Evolutionary conservation across 2,888 invertebrate species (phyloP).

Genomic region (Melikaiella ostensackeni): DNA sequence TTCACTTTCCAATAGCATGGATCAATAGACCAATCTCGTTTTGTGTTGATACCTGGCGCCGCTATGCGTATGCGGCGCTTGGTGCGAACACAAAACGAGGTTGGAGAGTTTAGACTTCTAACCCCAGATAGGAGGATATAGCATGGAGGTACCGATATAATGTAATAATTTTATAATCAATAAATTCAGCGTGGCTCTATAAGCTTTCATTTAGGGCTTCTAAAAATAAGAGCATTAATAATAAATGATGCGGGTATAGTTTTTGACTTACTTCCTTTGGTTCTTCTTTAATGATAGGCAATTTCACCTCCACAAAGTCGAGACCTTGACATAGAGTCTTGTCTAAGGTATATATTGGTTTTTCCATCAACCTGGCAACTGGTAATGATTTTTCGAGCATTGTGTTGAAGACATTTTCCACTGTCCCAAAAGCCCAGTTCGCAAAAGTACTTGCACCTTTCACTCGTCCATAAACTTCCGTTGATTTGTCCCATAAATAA

Average conservation of each 20-base stretch:
- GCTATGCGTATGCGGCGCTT: no score
- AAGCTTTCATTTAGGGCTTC: not conserved
- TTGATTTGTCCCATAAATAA: conserved; percentile 80
- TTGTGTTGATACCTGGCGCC: no score
- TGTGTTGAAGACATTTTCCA: conserved; percentile 76
- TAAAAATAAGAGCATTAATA: not conserved
- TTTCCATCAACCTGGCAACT: conserved; percentile 76
- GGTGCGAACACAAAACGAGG: no score
- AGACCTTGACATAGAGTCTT: conserved; percentile 83
- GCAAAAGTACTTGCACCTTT: conserved; percentile 83
- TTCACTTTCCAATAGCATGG: no score
- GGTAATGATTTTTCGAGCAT: conserved; percentile 67
- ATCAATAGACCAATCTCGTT: no score
- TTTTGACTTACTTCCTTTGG: conserved; percentile 75
- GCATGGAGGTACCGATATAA: no score
- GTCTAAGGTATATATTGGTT: conserved; percentile 81
- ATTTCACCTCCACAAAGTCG: conserved; percentile 81
- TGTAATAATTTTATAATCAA: not conserved
- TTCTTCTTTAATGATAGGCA: conserved; percentile 83
- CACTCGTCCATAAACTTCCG: conserved; percentile 79
- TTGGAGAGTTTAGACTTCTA: no score
- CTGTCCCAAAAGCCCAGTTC: conserved; percentile 84
- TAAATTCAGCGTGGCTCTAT: not conserved
- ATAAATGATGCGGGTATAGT: not conserved
- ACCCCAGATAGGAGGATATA: no score